Base-by-base conservation (phyloP, 1,140 invertebrate genomes). In the Drosophila murphyi region DNA sequence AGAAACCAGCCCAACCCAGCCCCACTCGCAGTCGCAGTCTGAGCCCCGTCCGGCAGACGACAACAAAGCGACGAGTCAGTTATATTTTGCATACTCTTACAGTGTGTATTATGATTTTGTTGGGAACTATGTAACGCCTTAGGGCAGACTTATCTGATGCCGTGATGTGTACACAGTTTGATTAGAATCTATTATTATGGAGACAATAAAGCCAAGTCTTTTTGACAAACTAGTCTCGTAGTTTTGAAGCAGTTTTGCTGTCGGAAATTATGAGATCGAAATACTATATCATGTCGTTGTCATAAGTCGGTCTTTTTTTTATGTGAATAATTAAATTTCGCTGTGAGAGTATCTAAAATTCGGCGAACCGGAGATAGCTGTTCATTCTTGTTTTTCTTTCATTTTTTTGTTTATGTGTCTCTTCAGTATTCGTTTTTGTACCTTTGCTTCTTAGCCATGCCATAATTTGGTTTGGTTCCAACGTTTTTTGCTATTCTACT, bases 31-130 rank as follows among this genome's bases (percentile, higher is more conserved):
- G n/a, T 45, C 12, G 4, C 6, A n/a, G 39, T 43, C 39, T 43
- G 39, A 43, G 56, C 39, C 63, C 41, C 45, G 56, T 74, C 72
- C 65, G 59, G 37, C 62, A 83, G 70, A 69, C 68, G 67, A 78
- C 76, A 75, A 76, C 63, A 75, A 86, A 71, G 65, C 72, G 61
- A 63, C 72, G 65, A 87, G 69, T 76, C 79, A 82, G 59, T 72
- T 50, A 12, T 43, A 43, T 65, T 54, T 56, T 52, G 29, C 34
- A 45, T 60, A 55, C 31, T 50, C 67, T 74, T n/a, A 43, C 39
- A 43, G 3, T n/a, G 10, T 1, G 10, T n/a, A 43, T 43, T 43
- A n/a, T 41, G 4, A 43, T 8, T 43, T 7, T 2, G 10, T 43
- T n/a, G 39, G 10, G 10, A n/a, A 43, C n/a, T 43, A 43, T 43